These are phyloP conservation scores for Conomelus anceps DNA, from an alignment of 2,888 invertebrate genomes.

Conservation along the genomic window DNA sequence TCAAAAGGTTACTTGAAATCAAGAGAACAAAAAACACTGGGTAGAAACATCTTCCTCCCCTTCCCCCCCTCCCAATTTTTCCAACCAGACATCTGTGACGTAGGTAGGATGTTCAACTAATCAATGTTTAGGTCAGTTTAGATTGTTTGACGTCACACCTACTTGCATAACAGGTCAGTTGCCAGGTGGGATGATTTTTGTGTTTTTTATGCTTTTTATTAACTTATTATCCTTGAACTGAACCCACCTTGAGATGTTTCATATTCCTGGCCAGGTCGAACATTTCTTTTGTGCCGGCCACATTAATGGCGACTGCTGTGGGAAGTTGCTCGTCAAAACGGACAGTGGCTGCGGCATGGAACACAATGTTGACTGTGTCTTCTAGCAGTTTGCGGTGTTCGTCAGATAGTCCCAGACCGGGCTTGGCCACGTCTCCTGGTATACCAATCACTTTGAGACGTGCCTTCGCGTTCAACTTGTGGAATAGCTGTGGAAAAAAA, in stretches of 20 bases:
- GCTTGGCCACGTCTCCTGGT: conserved; percentile 62
- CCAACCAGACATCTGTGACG: no score
- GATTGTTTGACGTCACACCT: no score
- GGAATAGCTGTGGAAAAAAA: conserved; percentile 26
- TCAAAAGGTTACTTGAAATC: no score
- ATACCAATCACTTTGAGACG: conserved; percentile 69
- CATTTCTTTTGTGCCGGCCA: conserved; percentile 66
- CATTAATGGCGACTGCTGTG: conserved; percentile 70
- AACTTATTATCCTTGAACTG: background rate
- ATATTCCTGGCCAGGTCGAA: conserved; percentile 64
- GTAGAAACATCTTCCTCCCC: no score
- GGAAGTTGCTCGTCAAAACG: conserved; percentile 77
- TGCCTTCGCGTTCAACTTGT: conserved; percentile 57
- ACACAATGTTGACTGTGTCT: conserved; percentile 61
- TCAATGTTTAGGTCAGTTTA: no score
- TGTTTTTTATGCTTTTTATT: no score
- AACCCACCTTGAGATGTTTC: conserved; percentile 57
- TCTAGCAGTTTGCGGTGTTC: conserved; percentile 53
- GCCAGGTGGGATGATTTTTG: no score
- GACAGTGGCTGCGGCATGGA: conserved; percentile 91
- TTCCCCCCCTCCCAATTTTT: no score
- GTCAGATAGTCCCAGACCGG: conserved; percentile 57
- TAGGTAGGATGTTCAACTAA: no score
- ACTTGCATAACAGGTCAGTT: no score
- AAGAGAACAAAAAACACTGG: no score